A percentile compares a stretch with the other conserved stretches of the same genome.
Conservation (phyloP, 2,888 invertebrate genomes). For the Lamellibrachia satsuma region DNA sequence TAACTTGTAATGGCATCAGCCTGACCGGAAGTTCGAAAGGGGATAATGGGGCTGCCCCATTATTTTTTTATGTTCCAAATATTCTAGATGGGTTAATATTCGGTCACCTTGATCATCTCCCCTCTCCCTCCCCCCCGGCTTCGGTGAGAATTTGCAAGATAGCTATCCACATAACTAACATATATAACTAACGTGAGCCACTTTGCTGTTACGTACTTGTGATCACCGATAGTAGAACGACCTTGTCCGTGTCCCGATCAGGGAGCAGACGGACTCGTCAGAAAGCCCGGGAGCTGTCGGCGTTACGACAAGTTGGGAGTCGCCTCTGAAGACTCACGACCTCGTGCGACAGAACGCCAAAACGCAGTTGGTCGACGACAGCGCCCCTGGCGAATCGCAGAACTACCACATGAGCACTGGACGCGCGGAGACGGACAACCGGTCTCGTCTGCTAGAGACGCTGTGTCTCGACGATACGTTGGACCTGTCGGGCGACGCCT, state of each 20-base stretch:
- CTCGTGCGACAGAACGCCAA: constrained; percentile 5
- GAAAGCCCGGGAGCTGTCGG: not conserved
- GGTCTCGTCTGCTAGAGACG: not conserved
- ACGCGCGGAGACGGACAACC: not conserved
- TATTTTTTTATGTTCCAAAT: too few species aligned
- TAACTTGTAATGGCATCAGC: too few species aligned
- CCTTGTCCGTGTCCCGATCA: not conserved
- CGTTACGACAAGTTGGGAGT: not conserved
- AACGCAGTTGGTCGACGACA: not conserved
- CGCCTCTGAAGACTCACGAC: not conserved
- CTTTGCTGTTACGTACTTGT: not conserved
- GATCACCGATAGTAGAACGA: not conserved
- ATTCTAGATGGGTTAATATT: too few species aligned
- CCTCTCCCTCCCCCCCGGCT: too few species aligned
- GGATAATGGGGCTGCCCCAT: too few species aligned
- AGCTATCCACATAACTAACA: too few species aligned
- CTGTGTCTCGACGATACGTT: not conserved
- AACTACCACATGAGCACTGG: not conserved
- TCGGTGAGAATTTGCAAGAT: too few species aligned
- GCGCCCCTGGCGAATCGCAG: not conserved
- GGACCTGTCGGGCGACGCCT: not conserved
- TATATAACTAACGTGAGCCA: too few species aligned
- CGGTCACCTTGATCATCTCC: too few species aligned
- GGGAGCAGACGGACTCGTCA: not conserved
- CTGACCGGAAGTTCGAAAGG: too few species aligned